Percentiles rank a stretch among this genome's conserved stretches.
Conservation (phyloP, 1,140 invertebrate species). For the Scaptodrosophila lebanonensis region DNA sequence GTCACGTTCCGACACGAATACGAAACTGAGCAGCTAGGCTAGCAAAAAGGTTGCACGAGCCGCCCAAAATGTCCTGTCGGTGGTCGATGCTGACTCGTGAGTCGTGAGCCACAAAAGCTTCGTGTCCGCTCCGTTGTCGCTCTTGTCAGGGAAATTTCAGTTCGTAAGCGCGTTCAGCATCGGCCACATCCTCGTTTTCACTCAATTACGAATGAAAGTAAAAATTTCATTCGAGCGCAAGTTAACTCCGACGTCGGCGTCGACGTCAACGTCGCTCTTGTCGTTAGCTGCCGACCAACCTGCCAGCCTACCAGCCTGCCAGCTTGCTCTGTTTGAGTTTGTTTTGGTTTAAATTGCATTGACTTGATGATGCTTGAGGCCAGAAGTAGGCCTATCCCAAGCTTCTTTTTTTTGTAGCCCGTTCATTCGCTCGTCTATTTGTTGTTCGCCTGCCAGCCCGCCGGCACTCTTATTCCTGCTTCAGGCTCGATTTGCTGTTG, state of each 20-base stretch:
- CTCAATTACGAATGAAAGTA: conserved; percentile 72
- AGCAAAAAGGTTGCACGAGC: conserved; percentile 60
- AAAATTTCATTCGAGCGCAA: conserved; percentile 32
- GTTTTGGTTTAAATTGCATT: conserved; percentile 75
- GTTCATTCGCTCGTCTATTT: too few species aligned
- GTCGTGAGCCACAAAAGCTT: conserved; percentile 29
- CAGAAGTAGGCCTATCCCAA: conserved; percentile 69
- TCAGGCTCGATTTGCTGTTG: conserved; percentile 1
- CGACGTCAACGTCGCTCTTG: too few species aligned
- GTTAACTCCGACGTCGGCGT: conserved; percentile 29
- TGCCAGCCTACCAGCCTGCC: neutral
- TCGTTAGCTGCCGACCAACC: too few species aligned
- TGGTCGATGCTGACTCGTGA: conserved; percentile 40
- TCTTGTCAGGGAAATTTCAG: conserved; percentile 28
- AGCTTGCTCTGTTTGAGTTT: conserved; percentile 50
- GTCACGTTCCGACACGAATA: conserved; percentile 77
- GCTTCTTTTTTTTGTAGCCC: conserved; percentile 52
- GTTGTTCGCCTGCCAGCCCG: neutral
- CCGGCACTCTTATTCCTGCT: neutral
- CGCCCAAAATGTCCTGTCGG: conserved; percentile 53
- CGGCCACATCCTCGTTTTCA: conserved; percentile 51
- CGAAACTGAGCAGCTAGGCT: conserved; percentile 71
- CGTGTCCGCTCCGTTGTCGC: conserved; percentile 15
- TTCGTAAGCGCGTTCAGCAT: conserved; percentile 1
- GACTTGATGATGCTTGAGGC: conserved; percentile 44